phyloP scores from a whole-genome alignment of 2,113 vertebrate species.

The Eonycteris spelaea region DNA sequence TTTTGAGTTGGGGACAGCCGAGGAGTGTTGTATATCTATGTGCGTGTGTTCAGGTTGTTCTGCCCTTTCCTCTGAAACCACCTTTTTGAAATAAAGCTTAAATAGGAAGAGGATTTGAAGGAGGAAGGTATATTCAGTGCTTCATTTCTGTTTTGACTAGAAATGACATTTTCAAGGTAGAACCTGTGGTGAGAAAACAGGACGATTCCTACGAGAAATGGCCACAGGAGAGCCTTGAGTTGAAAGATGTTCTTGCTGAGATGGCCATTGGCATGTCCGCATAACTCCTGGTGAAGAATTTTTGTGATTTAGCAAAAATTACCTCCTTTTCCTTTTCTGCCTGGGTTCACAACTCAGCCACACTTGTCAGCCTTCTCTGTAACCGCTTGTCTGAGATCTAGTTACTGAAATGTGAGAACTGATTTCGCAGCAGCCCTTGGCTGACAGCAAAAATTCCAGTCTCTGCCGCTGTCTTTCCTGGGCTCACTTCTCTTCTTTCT shows the following conservation, averaged over 20 bases:
- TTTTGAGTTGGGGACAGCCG: background rate
- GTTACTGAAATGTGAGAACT: background rate
- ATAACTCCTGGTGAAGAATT: background rate
- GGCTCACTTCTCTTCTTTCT: background rate
- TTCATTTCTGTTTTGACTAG: background rate
- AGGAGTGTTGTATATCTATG: background rate
- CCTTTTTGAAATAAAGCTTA: background rate
- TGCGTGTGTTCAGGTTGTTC: background rate
- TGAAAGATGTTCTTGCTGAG: background rate
- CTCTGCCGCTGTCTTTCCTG: background rate
- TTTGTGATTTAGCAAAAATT: background rate
- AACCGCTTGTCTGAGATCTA: background rate
- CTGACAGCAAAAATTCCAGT: background rate
- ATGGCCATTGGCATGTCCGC: background rate
- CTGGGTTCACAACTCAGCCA: background rate
- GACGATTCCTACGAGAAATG: background rate
- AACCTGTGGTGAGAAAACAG: background rate
- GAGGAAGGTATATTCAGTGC: background rate
- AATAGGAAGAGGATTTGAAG: background rate
- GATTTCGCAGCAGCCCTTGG: background rate
- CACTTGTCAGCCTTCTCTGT: background rate
- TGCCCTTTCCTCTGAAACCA: background rate
- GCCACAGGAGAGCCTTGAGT: accelerated
- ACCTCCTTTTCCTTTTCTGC: background rate
- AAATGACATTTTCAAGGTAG: background rate